Conservation (phyloP, 2,888 invertebrate genomes). For the Dryobota labecula region DNA sequence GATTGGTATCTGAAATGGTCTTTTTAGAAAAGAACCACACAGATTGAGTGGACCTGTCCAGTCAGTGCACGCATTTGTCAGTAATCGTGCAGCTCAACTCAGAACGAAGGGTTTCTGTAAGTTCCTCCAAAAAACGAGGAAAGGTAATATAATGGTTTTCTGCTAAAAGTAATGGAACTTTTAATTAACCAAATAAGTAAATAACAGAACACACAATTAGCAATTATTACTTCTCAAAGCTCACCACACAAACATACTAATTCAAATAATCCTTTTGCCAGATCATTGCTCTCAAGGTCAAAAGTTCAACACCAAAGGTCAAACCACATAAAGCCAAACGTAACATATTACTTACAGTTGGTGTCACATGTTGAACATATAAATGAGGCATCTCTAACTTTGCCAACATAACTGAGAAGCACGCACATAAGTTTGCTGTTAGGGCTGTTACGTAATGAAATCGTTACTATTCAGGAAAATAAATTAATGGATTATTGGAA, state of each 20-base stretch:
- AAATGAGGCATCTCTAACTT: conserved; percentile 64
- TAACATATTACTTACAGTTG: conserved; percentile 59
- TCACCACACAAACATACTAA: neutral
- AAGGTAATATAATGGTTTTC: neutral
- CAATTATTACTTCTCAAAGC: conserved; percentile 16
- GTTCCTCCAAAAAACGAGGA: neutral
- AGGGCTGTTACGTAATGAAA: conserved; percentile 7
- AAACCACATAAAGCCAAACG: conserved; percentile 40
- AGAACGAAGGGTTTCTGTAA: no score
- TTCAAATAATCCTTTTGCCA: conserved; percentile 11
- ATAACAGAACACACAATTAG: neutral
- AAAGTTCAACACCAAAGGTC: conserved; percentile 49
- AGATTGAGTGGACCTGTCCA: no score
- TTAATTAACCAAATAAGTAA: neutral
- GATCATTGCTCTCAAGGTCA: conserved; percentile 34
- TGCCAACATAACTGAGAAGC: conserved; percentile 44
- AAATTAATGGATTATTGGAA: neutral
- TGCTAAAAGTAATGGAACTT: neutral
- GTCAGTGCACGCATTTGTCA: no score
- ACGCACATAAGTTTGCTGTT: conserved; percentile 52
- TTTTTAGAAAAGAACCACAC: no score
- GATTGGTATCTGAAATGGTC: no score
- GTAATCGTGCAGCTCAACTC: no score
- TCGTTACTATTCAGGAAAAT: conserved; percentile 8
- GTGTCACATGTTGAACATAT: conserved; percentile 65